Evolutionary conservation across 2,888 invertebrate genomes (phyloP).

Genomic region (Xylota sylvarum): DNA sequence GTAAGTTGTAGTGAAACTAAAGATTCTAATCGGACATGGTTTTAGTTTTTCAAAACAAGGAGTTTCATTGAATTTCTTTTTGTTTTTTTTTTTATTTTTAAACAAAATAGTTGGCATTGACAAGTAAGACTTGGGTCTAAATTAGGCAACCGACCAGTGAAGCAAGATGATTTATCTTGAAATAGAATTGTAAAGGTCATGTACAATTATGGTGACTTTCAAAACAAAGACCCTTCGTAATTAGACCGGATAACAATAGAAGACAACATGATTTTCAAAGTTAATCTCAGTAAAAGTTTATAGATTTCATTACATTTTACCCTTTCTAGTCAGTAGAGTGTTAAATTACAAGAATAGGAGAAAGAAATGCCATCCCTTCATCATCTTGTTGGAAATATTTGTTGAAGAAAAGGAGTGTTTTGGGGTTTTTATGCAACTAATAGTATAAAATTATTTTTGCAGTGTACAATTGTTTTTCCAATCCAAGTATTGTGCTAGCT

Average conservation of each 20-base stretch:
- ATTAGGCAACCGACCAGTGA: neutral
- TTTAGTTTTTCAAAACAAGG: conserved; percentile 55
- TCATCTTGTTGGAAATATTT: neutral
- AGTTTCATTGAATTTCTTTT: neutral
- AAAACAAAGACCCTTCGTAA: conserved; percentile 23
- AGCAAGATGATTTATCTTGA: neutral
- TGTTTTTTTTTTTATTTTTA: too few species aligned
- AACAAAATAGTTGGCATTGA: neutral
- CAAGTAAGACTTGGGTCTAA: neutral
- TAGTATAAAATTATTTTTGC: too few species aligned
- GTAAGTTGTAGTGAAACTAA: conserved; percentile 39
- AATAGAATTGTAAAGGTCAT: conserved; percentile 1
- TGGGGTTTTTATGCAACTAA: neutral
- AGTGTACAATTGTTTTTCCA: too few species aligned
- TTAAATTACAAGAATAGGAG: conserved; percentile 32
- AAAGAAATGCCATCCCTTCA: neutral
- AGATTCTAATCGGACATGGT: conserved; percentile 70
- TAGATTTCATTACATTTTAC: conserved; percentile 18
- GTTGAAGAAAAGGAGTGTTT: neutral
- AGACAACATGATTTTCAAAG: neutral
- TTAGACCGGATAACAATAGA: conserved; percentile 35
- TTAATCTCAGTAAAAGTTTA: conserved; percentile 8
- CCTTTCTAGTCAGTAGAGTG: conserved; percentile 14
- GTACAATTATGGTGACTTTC: conserved; percentile 2
- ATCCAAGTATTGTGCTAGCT: too few species aligned